These are phyloP conservation scores for Acipenser transmontanus DNA, from an alignment of 2,797 vertebrate species.

Conservation along the genomic window DNA sequence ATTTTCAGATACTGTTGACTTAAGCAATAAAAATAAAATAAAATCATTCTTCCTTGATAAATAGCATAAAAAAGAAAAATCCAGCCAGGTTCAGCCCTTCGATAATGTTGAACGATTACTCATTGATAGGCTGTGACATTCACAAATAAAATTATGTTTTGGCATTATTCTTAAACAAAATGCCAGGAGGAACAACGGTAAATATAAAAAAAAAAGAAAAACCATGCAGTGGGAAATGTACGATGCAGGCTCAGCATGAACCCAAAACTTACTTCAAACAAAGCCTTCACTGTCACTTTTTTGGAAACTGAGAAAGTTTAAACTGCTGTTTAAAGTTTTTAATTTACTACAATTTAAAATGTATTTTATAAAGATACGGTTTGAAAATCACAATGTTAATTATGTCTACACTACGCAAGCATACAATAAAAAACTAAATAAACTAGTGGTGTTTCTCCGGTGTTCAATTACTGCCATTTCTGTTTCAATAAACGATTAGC, in stretches of 20 bases:
- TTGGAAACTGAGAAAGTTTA: no score
- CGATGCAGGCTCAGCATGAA: background rate
- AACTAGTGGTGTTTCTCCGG: no score
- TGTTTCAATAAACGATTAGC: no score
- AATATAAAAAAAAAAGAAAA: conserved; percentile 15
- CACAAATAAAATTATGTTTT: conserved; percentile 28
- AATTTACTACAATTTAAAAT: no score
- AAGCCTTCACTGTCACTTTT: no score
- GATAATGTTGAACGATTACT: conserved; percentile 29
- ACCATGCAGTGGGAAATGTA: background rate
- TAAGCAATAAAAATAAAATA: conserved; percentile 31
- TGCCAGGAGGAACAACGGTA: conserved; percentile 24
- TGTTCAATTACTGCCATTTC: no score
- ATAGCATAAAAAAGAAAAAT: conserved; percentile 21
- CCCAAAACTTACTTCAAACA: background rate
- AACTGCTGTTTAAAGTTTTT: no score
- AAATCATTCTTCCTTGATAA: conserved; percentile 27
- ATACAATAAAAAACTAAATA: no score
- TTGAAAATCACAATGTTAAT: no score
- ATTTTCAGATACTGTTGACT: conserved; percentile 35
- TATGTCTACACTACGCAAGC: no score
- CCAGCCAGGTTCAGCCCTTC: conserved; percentile 21
- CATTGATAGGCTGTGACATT: conserved; percentile 27
- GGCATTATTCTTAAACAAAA: conserved; percentile 23
- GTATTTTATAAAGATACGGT: no score